Percentiles rank a stretch among this genome's conserved stretches.
Conservation (phyloP, 2,113 vertebrate genomes). For the Brachyistius frenatus region DNA sequence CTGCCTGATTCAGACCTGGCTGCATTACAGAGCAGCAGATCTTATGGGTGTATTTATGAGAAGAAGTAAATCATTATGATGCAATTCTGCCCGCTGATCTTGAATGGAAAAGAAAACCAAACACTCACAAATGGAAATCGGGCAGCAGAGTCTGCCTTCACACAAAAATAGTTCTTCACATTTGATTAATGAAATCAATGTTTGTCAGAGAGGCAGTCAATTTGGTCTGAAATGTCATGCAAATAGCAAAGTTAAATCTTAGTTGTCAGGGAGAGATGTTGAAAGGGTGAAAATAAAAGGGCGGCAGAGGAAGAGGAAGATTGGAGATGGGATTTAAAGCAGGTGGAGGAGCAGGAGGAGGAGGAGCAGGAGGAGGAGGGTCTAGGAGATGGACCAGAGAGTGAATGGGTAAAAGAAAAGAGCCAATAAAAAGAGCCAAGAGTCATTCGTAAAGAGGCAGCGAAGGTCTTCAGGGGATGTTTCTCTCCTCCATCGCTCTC, state of each 20-base stretch:
- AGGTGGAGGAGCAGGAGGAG: constrained; percentile 13
- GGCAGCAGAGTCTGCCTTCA: constrained; percentile 8
- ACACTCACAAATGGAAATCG: background rate
- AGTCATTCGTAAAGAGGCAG: constrained; percentile 17
- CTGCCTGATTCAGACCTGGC: constrained; percentile 5
- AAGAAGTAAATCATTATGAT: background rate
- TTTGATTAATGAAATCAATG: constrained; percentile 45
- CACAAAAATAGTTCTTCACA: constrained; percentile 22
- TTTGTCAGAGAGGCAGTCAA: constrained; percentile 30
- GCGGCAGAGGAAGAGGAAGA: background rate
- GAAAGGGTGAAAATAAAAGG: constrained; percentile 10
- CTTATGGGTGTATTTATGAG: constrained; percentile 1
- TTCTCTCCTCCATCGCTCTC: constrained; percentile 18
- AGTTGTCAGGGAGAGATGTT: background rate
- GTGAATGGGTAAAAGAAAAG: constrained; percentile 49
- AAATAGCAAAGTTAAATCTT: constrained; percentile 48
- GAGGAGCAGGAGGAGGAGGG: constrained; percentile 11
- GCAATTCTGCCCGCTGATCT: background rate
- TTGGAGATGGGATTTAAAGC: constrained; percentile 5
- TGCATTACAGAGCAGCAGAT: background rate
- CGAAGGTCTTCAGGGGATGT: constrained; percentile 32
- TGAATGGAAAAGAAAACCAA: constrained; percentile 5
- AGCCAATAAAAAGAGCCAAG: constrained; percentile 54
- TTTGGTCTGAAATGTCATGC: constrained; percentile 49
- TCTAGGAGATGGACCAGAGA: constrained; percentile 12